A percentile compares a stretch with the other conserved stretches of the same genome.
Evolutionary conservation across 2,888 invertebrate genomes (phyloP).

Genomic region (Cantharis lateralis): DNA sequence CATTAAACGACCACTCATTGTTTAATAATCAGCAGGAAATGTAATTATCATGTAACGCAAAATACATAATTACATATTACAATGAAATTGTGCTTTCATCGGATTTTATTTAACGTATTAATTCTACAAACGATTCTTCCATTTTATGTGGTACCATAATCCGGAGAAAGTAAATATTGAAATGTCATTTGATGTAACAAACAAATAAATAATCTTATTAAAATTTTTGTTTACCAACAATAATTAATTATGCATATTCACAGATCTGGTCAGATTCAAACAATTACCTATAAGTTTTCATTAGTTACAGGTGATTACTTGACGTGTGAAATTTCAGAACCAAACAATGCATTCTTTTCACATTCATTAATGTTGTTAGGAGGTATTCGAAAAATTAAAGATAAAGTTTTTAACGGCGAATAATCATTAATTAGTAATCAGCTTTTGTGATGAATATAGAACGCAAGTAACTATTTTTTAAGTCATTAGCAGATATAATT

Average conservation of each 20-base stretch:
- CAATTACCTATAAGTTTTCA: neutral
- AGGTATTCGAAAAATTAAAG: neutral
- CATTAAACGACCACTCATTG: slow-evolving; percentile 3
- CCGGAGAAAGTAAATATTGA: neutral
- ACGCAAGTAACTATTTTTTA: neutral
- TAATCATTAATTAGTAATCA: slow-evolving; percentile 1
- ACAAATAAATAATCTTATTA: neutral
- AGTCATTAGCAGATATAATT: neutral
- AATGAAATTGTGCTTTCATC: neutral
- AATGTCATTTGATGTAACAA: neutral
- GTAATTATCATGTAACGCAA: slow-evolving; percentile 2
- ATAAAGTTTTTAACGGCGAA: neutral
- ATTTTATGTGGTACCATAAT: neutral
- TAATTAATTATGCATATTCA: neutral
- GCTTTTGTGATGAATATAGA: neutral
- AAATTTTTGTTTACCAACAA: neutral
- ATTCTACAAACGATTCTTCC: neutral
- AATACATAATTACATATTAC: slow-evolving; percentile 1
- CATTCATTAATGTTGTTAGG: neutral
- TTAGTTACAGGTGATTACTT: slow-evolving; percentile 1
- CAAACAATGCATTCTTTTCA: neutral
- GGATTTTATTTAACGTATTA: neutral
- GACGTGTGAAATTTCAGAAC: neutral
- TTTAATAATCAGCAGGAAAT: slow-evolving; percentile 2
- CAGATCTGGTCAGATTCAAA: neutral